These are phyloP conservation scores for Pseudopodoces humilis DNA, from an alignment of 2,113 vertebrate species.

Conservation along the genomic window DNA sequence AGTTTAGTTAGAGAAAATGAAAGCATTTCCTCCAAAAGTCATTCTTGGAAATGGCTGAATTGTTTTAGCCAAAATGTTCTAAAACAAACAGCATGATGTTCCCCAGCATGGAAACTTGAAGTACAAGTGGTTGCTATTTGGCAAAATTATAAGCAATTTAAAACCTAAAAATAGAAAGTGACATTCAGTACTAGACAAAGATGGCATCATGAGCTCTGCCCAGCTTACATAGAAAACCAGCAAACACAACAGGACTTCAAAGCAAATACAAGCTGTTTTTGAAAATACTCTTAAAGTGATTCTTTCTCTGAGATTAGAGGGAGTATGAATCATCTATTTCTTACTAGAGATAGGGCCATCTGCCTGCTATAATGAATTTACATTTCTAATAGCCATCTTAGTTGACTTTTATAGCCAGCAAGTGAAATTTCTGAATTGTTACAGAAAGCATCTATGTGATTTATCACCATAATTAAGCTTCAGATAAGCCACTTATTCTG, in stretches of 20 bases:
- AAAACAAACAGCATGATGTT: slow-evolving; percentile 23
- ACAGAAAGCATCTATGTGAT: neutral
- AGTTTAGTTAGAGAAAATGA: neutral
- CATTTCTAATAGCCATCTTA: neutral
- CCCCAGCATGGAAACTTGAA: neutral
- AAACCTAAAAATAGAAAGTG: slow-evolving; percentile 11
- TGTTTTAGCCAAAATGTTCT: neutral
- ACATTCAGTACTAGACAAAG: neutral
- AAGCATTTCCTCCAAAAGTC: neutral
- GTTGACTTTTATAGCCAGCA: neutral
- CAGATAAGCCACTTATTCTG: neutral
- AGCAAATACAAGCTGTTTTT: neutral
- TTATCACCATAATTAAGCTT: neutral
- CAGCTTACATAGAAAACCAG: neutral
- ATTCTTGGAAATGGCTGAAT: neutral
- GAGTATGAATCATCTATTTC: neutral
- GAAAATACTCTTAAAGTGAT: neutral
- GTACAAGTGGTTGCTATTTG: neutral
- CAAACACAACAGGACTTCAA: neutral
- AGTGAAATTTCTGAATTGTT: neutral
- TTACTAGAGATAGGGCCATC: neutral
- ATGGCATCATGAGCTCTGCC: neutral
- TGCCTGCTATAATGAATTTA: neutral
- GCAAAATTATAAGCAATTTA: slow-evolving; percentile 36
- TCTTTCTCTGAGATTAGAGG: neutral